Percentiles rank a stretch among this genome's conserved stretches.
phyloP scores from a whole-genome alignment of 2,113 vertebrate species.

The Peromyscus leucopus region DNA sequence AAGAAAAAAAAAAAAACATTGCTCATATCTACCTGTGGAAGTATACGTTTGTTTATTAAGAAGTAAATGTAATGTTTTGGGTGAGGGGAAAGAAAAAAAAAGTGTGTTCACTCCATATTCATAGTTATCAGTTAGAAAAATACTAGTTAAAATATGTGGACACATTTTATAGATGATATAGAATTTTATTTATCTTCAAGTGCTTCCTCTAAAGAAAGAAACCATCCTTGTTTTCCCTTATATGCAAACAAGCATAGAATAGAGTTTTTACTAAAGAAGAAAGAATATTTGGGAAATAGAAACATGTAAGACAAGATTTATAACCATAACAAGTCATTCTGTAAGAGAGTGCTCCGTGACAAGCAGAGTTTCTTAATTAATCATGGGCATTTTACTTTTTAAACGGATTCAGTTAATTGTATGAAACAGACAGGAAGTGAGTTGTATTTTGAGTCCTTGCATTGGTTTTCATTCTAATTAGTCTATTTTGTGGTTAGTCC shows the following conservation, averaged over 20 bases:
- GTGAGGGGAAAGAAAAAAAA: not conserved
- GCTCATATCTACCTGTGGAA: not conserved
- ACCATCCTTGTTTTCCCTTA: not conserved
- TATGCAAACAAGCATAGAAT: not conserved
- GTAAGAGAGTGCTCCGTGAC: not conserved
- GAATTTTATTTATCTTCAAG: not conserved
- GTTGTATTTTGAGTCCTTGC: conserved; percentile 18
- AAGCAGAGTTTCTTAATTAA: conserved; percentile 49
- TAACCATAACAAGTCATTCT: not conserved
- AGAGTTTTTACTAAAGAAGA: conserved; percentile 11
- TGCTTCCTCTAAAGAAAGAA: not conserved
- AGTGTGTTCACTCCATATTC: not conserved
- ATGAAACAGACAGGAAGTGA: conserved; percentile 49
- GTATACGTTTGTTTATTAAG: not conserved
- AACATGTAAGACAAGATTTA: conserved; percentile 33
- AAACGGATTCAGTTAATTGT: conserved; percentile 40
- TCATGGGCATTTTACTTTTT: conserved; percentile 38
- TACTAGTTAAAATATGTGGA: not conserved
- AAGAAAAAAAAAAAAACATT: not conserved
- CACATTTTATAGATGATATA: not conserved
- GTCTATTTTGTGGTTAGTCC: conserved; percentile 44
- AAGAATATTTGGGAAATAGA: not conserved
- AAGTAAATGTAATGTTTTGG: not conserved
- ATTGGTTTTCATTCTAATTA: conserved; percentile 60
- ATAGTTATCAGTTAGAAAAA: not conserved